Base-by-base conservation (phyloP, 2,113 vertebrate genomes). In the Thinocorus orbignyianus region DNA sequence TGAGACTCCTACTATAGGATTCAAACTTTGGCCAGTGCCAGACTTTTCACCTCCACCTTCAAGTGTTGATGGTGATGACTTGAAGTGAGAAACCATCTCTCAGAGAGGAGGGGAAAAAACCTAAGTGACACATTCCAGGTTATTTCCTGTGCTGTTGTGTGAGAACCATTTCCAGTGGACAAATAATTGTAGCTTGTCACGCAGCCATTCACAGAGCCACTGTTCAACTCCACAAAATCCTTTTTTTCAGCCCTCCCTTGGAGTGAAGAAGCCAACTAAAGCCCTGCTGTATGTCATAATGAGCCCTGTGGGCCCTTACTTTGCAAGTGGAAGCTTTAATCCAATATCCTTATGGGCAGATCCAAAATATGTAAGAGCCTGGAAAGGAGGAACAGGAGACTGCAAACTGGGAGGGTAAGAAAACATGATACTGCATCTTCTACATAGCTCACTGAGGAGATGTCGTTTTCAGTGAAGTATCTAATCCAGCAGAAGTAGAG, bases 381-480 rank as follows among this genome's bases (percentile, higher is more conserved):
- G 99, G 99, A 98, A 97, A 97, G 99, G 99, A 88, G 99, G 99
- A 65, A 99, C 98, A 0, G 99, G 99, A 15, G 99, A 99, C 97
- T 99, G 98, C 98, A 99, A 99, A 95, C 87, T 99, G 95, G 99
- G 99, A 97, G 99, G 98, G 99, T 99, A 95, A 94, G 98, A 66
- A 88, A 95, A 52, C 24, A 11, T 37, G 15, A 31, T 74, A 42
- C 31, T 74, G 2, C 26, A 25, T 81, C 81, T 94, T 70, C 20
- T 78, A 18, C 12, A 17, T 48, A 68, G 33, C 17, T 92, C 10
- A 51, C 42, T 37, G 41, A 44, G 16, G 30, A 49, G 30, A 35
- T 57, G 30, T 26, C 16, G 0, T 3, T 55, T 92, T 76, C 57
- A 76, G 49, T 65, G 20, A 77, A 49, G 13, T 64, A 22, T 35